Conservation (phyloP, 2,888 invertebrate species). For the Trachelus troglodyta region DNA sequence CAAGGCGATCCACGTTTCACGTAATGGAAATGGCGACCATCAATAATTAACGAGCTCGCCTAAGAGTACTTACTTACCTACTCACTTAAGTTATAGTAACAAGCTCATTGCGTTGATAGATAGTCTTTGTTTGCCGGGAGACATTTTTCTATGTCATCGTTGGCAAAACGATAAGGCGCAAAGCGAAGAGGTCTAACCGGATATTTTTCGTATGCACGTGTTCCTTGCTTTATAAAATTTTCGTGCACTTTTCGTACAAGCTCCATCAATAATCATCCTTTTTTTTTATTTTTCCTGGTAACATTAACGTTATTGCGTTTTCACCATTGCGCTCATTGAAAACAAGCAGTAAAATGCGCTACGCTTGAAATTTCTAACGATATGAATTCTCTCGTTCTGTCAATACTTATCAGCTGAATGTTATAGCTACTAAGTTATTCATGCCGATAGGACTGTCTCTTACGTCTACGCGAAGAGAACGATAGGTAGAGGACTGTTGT, state of each 20-base stretch:
- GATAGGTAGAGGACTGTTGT: neutral
- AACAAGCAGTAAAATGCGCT: neutral
- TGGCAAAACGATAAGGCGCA: constrained; percentile 43
- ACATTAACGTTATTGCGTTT: neutral
- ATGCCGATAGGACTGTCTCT: neutral
- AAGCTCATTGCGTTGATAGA: neutral
- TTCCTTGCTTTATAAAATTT: neutral
- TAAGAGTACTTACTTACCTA: constrained; percentile 16
- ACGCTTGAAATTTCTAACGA: neutral
- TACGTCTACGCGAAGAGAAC: neutral
- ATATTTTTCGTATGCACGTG: neutral
- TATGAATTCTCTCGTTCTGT: neutral
- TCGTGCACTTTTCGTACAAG: neutral
- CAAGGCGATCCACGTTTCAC: constrained; percentile 37
- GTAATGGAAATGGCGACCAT: constrained; percentile 21
- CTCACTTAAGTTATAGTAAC: neutral
- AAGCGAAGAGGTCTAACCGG: neutral
- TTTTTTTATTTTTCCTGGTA: neutral
- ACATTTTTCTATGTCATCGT: constrained; percentile 40
- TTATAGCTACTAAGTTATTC: neutral
- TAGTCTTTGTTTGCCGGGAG: constrained; percentile 15
- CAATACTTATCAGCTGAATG: neutral
- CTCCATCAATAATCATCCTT: neutral
- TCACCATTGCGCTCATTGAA: neutral
- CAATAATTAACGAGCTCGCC: constrained; percentile 26